A percentile compares a stretch with the other conserved stretches of the same genome.
Evolutionary conservation across 2,797 vertebrate genomes (phyloP).

Genomic region (Chelon auratus): DNA sequence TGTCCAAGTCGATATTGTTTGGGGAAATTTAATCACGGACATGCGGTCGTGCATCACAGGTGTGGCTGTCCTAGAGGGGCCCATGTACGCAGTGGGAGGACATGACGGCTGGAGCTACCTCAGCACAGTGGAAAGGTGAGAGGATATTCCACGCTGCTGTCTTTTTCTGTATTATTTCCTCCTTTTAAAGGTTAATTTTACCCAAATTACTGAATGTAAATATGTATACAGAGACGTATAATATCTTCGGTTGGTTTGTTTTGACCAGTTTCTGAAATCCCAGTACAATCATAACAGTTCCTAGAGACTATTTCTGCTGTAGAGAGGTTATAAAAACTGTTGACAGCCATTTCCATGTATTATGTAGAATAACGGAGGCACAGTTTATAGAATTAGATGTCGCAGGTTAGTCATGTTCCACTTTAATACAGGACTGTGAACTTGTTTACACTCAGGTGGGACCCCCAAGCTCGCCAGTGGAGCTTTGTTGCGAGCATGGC

Average conservation of each 20-base stretch:
- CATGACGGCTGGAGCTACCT: slow-evolving; percentile 99
- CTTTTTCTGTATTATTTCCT: slow-evolving; percentile 5
- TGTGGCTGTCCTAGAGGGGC: slow-evolving; percentile 95
- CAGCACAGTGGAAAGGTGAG: slow-evolving; percentile 95
- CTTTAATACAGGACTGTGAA: neutral
- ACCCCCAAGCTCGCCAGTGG: slow-evolving; percentile 98
- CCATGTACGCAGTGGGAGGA: slow-evolving; percentile 98
- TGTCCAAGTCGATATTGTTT: slow-evolving; percentile 26
- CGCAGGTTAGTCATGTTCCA: neutral
- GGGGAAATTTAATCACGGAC: slow-evolving; percentile 25
- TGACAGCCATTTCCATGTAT: neutral
- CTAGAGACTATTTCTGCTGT: neutral
- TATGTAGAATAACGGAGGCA: neutral
- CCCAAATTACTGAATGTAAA: neutral
- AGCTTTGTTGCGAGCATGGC: slow-evolving; percentile 99
- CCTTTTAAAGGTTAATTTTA: neutral
- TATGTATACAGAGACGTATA: no score
- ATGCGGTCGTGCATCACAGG: slow-evolving; percentile 78
- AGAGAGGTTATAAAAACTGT: neutral
- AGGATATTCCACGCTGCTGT: neutral
- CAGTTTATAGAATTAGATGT: neutral
- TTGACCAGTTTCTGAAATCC: no score
- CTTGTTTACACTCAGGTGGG: slow-evolving; percentile 77
- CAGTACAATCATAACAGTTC: neutral
- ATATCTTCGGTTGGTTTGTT: no score